Base-by-base conservation (phyloP, 2,888 invertebrate genomes). In the Matsumyia berberina region DNA sequence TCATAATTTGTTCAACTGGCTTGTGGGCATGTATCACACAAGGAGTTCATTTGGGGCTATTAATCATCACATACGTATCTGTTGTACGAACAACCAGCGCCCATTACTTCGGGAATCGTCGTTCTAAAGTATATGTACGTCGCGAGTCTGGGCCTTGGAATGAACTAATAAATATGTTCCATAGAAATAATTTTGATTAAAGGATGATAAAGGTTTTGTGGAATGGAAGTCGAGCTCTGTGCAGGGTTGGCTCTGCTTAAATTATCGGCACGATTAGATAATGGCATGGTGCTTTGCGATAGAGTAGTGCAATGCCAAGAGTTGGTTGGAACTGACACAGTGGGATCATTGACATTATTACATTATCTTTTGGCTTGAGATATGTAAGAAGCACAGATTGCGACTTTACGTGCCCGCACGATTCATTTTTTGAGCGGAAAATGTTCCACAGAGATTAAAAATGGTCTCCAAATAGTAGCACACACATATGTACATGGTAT, bases 1-100 rank as follows among this genome's bases (percentile, higher is more conserved):
- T 72, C 15, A 31, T 72, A 72, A 58, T 49, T 58, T 49, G 31
- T 49, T 58, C 29, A 29, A 29, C 29, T 49, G 24, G 29, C 49
- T 58, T 58, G 46, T 44, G 70, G 58, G 57, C 58, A 49, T 46
- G 55, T 58, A 58, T 70, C 44, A 24, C 57, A 70, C 70, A 58
- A 70, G 70, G 49, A 70, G 44, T 58, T 58, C 58, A 35, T 58
- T 58, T 58, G 35, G 31, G 9, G 15, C 35, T 70, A 70, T 70
- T 70, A 70, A 70, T 70, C 58, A 67, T 42, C 29, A 53, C 35
- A 55, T 4, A 24, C 24, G 24, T 44, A 44, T 57, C 44, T 69
- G 69, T 8, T 67, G 12, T 51, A 29, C 29, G 17, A 19, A 12
- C 24, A 37, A 66, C 19, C 17, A 2, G 51, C 53, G 35, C 35